These are phyloP conservation scores for Chionomys nivalis DNA, from an alignment of 2,113 vertebrate species.

Conservation along the genomic window DNA sequence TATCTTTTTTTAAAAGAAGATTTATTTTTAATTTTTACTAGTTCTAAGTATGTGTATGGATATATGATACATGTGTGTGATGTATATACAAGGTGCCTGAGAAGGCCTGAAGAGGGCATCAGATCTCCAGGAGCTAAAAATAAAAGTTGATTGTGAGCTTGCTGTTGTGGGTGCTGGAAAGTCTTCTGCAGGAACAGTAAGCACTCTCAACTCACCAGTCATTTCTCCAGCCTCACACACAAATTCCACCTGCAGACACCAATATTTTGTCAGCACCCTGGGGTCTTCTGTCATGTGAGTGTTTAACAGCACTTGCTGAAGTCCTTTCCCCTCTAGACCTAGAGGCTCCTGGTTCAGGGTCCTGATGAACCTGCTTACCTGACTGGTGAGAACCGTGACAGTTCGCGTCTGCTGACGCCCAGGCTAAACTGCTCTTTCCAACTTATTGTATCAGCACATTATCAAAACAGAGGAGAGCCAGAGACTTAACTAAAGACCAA, in stretches of 20 bases:
- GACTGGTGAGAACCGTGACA: too few species aligned
- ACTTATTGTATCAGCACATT: background rate
- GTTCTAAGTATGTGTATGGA: background rate
- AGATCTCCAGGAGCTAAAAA: background rate
- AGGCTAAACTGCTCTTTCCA: background rate
- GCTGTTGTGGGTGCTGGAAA: background rate
- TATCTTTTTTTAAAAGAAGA: background rate
- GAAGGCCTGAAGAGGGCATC: background rate
- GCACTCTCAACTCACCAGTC: background rate
- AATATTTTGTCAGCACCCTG: background rate
- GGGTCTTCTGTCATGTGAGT: background rate
- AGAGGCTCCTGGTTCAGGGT: too few species aligned
- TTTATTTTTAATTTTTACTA: background rate
- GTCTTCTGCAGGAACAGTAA: background rate
- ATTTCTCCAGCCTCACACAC: background rate
- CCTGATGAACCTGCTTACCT: background rate
- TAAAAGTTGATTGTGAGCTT: background rate
- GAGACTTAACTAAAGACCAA: background rate
- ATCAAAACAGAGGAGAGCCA: background rate
- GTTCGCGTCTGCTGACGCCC: background rate
- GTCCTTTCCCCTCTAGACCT: background rate
- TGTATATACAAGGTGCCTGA: background rate
- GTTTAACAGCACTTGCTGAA: background rate
- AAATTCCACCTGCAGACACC: background rate
- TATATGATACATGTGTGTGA: background rate